Evolutionary conservation across 2,797 vertebrate genomes (phyloP), one percentile per base, ranked within the genome.

Genomic region (Cercopithecus petaurista): DNA sequence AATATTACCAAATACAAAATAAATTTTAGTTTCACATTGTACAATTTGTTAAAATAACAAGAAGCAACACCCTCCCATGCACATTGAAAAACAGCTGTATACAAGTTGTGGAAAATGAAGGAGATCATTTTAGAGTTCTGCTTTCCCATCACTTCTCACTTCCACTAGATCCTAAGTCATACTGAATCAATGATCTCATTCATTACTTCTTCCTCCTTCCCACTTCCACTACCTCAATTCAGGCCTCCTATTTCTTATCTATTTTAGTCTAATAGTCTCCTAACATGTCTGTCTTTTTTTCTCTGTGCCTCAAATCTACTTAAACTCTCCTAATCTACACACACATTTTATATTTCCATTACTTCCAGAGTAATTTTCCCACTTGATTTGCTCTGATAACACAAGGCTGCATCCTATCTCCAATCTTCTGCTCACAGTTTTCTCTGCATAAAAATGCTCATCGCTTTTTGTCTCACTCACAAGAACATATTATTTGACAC

Each of bases 1-100:
- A 90, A 94, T 95, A 86, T 19, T 90, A 76, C 9, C 13, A 90
- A 81, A 36, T 41, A 67, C 4, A 84, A 91, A 95, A 88, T 48
- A 73, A 88, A 46, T 41, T 8, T 59, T 81, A 17, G 30, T 77
- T 85, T 96, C 2, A 21, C n/a, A 64, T 13, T 91, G 33, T 39
- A 52, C 11, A 39, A 28, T 73, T 75, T 57, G n/a, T 85, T 64
- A 85, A 87, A 75, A 79, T 43, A 77, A 67, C 5, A 88, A 59
- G 73, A 24, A 93, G 90, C 96, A 90, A 28, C 3, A 72, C 24
- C 14, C 1, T 84, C 7, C 61, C 5, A n/a, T 4, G 1, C 5
- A 83, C 14, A 72, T 1, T 83, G 26, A 52, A 92, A 88, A 50
- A 64, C 19, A 79, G 79, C 5, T 48, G 8, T 26, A 70, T 22